Percentiles rank a stretch among this genome's conserved stretches.
These are phyloP conservation scores for Fissipunctia ypsillon DNA, from an alignment of 2,888 invertebrate genomes.

Conservation along the genomic window DNA sequence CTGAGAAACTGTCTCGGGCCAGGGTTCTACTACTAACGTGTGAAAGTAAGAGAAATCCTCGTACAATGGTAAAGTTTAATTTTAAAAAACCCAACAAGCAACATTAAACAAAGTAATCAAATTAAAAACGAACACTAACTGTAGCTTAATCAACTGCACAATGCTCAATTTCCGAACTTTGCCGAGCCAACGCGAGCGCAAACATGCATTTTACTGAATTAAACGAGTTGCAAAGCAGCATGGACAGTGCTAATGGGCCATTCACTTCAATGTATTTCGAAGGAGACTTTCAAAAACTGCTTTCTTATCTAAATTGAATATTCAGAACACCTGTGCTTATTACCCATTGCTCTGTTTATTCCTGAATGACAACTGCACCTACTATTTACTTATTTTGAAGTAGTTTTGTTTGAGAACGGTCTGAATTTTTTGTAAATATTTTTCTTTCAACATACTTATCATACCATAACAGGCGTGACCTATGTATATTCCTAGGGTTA, in stretches of 20 bases:
- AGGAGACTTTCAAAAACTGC: constrained; percentile 29
- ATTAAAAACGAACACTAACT: constrained; percentile 16
- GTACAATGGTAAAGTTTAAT: background rate
- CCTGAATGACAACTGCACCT: constrained; percentile 41
- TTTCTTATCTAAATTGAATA: constrained; percentile 69
- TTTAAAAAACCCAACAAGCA: background rate
- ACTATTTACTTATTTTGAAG: constrained; percentile 5
- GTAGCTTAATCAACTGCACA: constrained; percentile 18
- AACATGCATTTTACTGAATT: constrained; percentile 45
- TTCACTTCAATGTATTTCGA: constrained; percentile 48
- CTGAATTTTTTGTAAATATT: background rate
- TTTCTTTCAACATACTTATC: background rate
- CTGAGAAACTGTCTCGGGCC: background rate
- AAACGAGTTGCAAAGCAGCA: constrained; percentile 21
- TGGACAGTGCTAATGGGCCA: constrained; percentile 35
- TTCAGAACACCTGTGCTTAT: constrained; percentile 64
- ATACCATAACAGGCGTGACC: no score
- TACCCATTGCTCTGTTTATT: constrained; percentile 50
- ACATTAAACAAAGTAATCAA: constrained; percentile 10
- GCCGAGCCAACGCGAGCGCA: constrained; percentile 20
- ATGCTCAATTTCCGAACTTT: constrained; percentile 30
- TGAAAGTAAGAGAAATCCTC: background rate
- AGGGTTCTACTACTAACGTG: background rate
- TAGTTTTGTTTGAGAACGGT: background rate
- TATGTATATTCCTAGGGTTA: no score